Percentiles rank a stretch among this genome's conserved stretches.
Evolutionary conservation across 2,797 vertebrate species (phyloP).

Genomic region (Enteromius anoplus): DNA sequence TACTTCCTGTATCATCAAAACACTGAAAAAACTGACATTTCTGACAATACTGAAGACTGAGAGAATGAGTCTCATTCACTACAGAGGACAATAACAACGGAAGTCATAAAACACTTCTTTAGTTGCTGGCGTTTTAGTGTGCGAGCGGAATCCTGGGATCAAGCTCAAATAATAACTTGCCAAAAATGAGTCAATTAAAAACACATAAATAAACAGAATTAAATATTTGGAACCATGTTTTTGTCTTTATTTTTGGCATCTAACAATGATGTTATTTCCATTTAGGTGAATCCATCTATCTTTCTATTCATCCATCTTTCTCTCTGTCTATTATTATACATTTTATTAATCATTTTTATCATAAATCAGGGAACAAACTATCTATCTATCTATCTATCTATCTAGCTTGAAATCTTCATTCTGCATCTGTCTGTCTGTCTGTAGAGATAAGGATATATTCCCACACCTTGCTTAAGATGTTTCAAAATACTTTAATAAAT

Average conservation of each 20-base stretch:
- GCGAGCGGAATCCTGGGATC: constrained; percentile 34
- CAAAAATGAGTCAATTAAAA: neutral
- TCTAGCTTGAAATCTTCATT: too few relatives aligned
- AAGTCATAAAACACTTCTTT: constrained; percentile 48
- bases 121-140: constrained; percentile 34
- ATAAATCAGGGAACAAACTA: too few relatives aligned
- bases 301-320: neutral
- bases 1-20: constrained; percentile 61
- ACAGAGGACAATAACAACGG: constrained; percentile 42
- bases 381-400: too few relatives aligned
- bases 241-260: neutral
- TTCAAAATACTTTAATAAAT: neutral
- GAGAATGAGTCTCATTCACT: constrained; percentile 45
- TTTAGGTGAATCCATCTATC: neutral
- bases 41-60: constrained; percentile 30
- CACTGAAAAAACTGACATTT: constrained; percentile 42
- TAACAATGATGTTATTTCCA: neutral
- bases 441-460: neutral
- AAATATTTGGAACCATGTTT: neutral
- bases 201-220: neutral
- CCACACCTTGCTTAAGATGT: neutral
- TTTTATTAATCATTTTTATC: too few relatives aligned
- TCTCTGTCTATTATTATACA: neutral
- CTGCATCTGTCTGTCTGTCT: neutral
- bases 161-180: neutral